Evolutionary conservation across 2,797 vertebrate genomes (phyloP).

Genomic region (Epinephelus malabaricus): DNA sequence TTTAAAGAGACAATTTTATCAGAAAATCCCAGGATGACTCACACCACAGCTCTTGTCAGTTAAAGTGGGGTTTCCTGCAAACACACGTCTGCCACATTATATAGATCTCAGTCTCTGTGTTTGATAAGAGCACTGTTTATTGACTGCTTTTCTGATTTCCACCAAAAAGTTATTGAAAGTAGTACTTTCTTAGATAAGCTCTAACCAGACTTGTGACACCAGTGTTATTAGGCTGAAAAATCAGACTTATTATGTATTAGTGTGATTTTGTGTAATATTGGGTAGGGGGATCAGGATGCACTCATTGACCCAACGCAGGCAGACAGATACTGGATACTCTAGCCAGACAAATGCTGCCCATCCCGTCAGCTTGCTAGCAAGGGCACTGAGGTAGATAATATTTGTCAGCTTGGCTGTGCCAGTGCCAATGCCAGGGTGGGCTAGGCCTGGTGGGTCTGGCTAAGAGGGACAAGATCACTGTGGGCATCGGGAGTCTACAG

Average conservation of each 20-base stretch:
- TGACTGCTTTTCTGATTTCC: conserved; percentile 16
- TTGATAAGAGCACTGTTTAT: conserved; percentile 8
- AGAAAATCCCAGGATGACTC: conserved; percentile 72
- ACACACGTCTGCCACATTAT: conserved; percentile 37
- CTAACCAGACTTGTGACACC: not conserved
- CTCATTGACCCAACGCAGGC: conserved; percentile 61
- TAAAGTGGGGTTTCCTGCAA: conserved; percentile 60
- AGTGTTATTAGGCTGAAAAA: not conserved
- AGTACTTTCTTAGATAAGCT: not conserved
- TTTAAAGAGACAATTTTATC: conserved; percentile 59
- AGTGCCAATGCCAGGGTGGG: conserved; percentile 73
- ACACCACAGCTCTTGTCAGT: conserved; percentile 59
- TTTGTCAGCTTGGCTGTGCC: conserved; percentile 72
- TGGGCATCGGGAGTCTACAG: conserved; percentile 50
- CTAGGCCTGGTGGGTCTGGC: conserved; percentile 68
- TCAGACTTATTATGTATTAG: not conserved
- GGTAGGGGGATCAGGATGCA: conserved; percentile 20
- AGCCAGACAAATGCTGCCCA: conserved; percentile 76
- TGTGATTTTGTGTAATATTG: not conserved
- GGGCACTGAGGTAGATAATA: conserved; percentile 82
- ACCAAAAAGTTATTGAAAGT: not conserved
- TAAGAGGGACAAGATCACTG: conserved; percentile 48
- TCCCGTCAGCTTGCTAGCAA: conserved; percentile 82
- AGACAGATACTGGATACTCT: conserved; percentile 42
- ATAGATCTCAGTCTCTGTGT: conserved; percentile 17